Base-by-base conservation (phyloP, 2,888 invertebrate species). In the Diarsia mendica region DNA sequence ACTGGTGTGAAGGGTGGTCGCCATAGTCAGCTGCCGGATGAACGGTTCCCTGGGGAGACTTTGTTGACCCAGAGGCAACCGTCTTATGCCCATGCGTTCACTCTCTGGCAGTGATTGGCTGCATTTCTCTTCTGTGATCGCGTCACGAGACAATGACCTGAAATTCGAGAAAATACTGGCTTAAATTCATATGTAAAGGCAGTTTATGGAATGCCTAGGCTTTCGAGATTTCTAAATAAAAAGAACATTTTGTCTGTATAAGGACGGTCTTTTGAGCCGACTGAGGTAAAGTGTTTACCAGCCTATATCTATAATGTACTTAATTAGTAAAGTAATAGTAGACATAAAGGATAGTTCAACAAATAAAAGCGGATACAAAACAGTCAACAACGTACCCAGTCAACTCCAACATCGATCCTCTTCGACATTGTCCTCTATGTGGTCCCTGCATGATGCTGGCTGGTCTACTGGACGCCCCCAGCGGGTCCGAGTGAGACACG, bases 371-470 rank as follows among this genome's bases (percentile, higher is more conserved):
- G 15, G 46, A 63, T 11, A 28, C 9, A 1, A 15, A 75, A 44
- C 10, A 23, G 11, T 15, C 4, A n/a, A 18, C 1, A n/a, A 97
- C 97, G 93, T 96, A 98, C 98, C 98, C 98, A 90, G 97, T 98
- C 70, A 98, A 96, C 92, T 98, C 98, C 92, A 98, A 96, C 98
- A 98, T 98, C 69, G 98, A 98, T 85, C 98, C 98, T 87, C 98
- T 97, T 89, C 98, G 97, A 83, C 97, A 97, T 90, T 98, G 97
- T 33, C 98, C 97, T 66, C 97, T 96, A 90, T 97, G 97, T 53
- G 96, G 96, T 1, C 96, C 96, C 83, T 96, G 96, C 96, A 96
- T 96, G 77, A 96, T 96, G 85, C 97, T 97, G 66, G 97, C 97
- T 28, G 97, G 97, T 70, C 97, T 92, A 65, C 94, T 94, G 0